phyloP scores from a whole-genome alignment of 2,888 invertebrate species.

The Acutogordius australiensis region DNA sequence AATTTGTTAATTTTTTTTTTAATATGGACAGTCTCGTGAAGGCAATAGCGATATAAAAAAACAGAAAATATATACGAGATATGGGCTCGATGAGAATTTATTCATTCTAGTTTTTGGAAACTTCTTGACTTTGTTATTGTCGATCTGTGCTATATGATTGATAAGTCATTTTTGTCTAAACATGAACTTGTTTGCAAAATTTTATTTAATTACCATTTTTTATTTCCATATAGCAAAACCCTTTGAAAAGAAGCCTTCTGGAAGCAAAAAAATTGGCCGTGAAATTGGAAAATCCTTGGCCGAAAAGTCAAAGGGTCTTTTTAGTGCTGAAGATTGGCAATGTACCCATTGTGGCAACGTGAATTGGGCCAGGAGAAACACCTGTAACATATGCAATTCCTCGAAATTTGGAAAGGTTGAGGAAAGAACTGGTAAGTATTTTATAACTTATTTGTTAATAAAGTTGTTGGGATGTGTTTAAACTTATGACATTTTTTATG shows the following conservation, averaged over 20 bases:
- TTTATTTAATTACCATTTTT: not conserved
- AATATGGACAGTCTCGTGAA: too few relatives aligned
- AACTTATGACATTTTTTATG: slow-evolving; percentile 10
- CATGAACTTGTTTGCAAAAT: too few relatives aligned
- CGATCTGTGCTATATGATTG: too few relatives aligned
- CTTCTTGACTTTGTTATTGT: too few relatives aligned
- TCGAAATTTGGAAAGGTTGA: slow-evolving; percentile 80
- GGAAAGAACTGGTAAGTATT: slow-evolving; percentile 36
- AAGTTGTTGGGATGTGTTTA: slow-evolving; percentile 50
- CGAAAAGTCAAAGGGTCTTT: slow-evolving; percentile 63
- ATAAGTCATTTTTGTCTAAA: too few relatives aligned
- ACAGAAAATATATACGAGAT: too few relatives aligned
- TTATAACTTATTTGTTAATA: too few relatives aligned
- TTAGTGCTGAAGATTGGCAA: slow-evolving; percentile 95
- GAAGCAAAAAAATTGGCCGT: slow-evolving; percentile 30
- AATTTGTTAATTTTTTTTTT: too few relatives aligned
- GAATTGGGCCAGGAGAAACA: slow-evolving; percentile 78
- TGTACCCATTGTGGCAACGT: slow-evolving; percentile 99
- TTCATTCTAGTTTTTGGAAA: too few relatives aligned
- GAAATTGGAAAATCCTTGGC: slow-evolving; percentile 94
- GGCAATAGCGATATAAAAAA: too few relatives aligned
- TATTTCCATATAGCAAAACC: slow-evolving; percentile 5
- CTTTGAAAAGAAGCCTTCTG: not conserved
- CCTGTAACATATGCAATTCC: slow-evolving; percentile 93
- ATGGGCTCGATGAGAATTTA: too few relatives aligned